These are phyloP conservation scores for Parnassius apollo DNA, from an alignment of 2,888 invertebrate genomes.

Conservation along the genomic window DNA sequence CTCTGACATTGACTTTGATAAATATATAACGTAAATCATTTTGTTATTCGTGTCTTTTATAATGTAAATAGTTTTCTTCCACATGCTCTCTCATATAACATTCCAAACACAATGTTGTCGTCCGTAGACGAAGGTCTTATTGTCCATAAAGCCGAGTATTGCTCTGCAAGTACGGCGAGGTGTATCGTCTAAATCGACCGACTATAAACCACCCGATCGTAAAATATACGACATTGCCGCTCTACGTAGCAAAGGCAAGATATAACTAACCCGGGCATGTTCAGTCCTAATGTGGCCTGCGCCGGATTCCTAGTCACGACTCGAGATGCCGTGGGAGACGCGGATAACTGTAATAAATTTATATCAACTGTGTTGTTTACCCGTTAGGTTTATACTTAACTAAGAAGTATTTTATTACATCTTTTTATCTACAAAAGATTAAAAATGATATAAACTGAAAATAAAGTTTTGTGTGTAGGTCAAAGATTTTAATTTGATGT, in stretches of 20 bases:
- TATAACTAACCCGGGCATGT: conserved; percentile 9
- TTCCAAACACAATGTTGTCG: neutral
- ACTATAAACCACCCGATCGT: conserved; percentile 3
- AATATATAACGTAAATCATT: too few relatives aligned
- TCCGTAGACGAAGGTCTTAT: neutral
- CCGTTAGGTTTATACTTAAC: conserved; percentile 5
- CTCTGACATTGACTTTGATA: too few relatives aligned
- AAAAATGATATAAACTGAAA: too few relatives aligned
- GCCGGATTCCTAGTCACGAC: conserved; percentile 17
- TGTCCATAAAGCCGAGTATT: neutral
- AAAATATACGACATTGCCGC: neutral
- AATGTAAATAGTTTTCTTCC: too few relatives aligned
- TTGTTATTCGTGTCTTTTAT: too few relatives aligned
- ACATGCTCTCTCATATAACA: too few relatives aligned
- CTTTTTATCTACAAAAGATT: neutral
- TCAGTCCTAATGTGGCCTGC: conserved; percentile 17
- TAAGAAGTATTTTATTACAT: neutral
- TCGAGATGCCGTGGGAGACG: conserved; percentile 17
- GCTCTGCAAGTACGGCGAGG: neutral
- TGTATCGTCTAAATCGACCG: neutral
- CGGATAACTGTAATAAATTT: conserved; percentile 11
- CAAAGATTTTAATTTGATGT: too few relatives aligned
- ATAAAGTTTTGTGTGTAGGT: too few relatives aligned
- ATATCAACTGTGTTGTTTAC: conserved; percentile 9
- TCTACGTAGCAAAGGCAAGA: neutral